phyloP scores from a whole-genome alignment of 2,888 invertebrate species.

The Tenthredo amoena region DNA sequence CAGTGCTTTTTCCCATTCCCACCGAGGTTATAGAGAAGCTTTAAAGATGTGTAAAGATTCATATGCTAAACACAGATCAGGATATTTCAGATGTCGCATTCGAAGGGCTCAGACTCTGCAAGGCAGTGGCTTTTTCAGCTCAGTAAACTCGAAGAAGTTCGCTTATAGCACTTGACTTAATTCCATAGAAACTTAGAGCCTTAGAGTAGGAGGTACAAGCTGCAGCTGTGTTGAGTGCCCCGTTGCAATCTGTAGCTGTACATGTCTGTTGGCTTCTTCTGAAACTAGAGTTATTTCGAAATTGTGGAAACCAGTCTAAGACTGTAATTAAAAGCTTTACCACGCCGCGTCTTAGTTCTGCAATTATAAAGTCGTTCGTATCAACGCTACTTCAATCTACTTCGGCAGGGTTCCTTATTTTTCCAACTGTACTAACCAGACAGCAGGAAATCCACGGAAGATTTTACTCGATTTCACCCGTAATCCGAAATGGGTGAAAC shows the following conservation, averaged over 20 bases:
- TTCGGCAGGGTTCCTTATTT: constrained; percentile 14
- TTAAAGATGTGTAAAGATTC: background rate
- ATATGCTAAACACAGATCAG: background rate
- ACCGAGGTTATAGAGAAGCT: background rate
- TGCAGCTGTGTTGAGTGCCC: constrained; percentile 27
- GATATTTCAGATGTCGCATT: background rate
- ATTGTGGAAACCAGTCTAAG: constrained; percentile 30
- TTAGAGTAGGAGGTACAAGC: background rate
- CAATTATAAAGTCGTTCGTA: constrained; percentile 42
- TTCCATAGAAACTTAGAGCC: constrained; percentile 29
- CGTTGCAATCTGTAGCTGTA: constrained; percentile 24
- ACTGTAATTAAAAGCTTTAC: constrained; percentile 49
- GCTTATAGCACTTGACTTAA: constrained; percentile 41
- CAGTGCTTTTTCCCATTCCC: background rate
- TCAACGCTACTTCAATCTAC: constrained; percentile 23
- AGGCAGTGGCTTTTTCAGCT: constrained; percentile 9
- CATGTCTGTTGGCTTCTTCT: constrained; percentile 18
- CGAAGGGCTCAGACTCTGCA: background rate
- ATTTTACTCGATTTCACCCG: background rate
- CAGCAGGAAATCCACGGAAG: background rate
- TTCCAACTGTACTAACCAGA: background rate
- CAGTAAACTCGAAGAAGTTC: constrained; percentile 13
- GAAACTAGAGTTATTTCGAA: constrained; percentile 47
- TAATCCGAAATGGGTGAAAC: background rate
- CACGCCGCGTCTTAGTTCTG: constrained; percentile 20